A percentile compares a stretch with the other conserved stretches of the same genome.
Evolutionary conservation across 2,113 vertebrate species (phyloP).

Genomic region (Scomber colias): DNA sequence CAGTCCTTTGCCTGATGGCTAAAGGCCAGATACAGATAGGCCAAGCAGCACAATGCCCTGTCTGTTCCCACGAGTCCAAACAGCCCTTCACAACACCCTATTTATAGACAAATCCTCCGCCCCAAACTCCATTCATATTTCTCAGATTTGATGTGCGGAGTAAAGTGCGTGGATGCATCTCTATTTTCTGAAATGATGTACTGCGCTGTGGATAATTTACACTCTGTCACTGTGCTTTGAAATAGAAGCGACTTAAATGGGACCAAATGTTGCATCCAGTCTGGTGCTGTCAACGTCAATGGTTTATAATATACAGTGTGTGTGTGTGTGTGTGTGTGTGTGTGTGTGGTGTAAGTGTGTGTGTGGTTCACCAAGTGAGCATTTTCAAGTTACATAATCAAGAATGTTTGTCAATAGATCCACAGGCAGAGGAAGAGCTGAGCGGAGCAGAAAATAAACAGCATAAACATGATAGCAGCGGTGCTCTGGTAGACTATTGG

Average conservation of each 20-base stretch:
- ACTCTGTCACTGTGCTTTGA: neutral
- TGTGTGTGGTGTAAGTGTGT: neutral
- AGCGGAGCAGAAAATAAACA: slow-evolving; percentile 23
- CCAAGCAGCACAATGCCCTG: slow-evolving; percentile 64
- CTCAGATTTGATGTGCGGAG: slow-evolving; percentile 26
- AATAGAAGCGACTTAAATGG: neutral
- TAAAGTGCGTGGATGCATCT: neutral
- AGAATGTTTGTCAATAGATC: slow-evolving; percentile 60
- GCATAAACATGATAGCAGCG: neutral
- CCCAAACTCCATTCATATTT: slow-evolving; percentile 63
- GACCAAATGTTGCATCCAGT: slow-evolving; percentile 17
- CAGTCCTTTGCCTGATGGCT: slow-evolving; percentile 57
- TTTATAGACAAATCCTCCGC: slow-evolving; percentile 62
- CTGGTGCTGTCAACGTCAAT: slow-evolving; percentile 7
- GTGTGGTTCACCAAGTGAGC: neutral
- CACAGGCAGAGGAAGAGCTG: slow-evolving; percentile 32
- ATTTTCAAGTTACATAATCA: slow-evolving; percentile 55
- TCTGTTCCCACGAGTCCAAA: slow-evolving; percentile 75
- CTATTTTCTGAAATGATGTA: neutral
- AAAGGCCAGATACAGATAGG: slow-evolving; percentile 66
- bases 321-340: slow-evolving; percentile 11
- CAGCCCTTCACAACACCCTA: slow-evolving; percentile 61
- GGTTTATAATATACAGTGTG: neutral
- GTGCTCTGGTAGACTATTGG: neutral
- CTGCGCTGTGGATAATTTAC: neutral